These are phyloP conservation scores for Struthio camelus DNA, from an alignment of 2,113 vertebrate species.

Conservation along the genomic window DNA sequence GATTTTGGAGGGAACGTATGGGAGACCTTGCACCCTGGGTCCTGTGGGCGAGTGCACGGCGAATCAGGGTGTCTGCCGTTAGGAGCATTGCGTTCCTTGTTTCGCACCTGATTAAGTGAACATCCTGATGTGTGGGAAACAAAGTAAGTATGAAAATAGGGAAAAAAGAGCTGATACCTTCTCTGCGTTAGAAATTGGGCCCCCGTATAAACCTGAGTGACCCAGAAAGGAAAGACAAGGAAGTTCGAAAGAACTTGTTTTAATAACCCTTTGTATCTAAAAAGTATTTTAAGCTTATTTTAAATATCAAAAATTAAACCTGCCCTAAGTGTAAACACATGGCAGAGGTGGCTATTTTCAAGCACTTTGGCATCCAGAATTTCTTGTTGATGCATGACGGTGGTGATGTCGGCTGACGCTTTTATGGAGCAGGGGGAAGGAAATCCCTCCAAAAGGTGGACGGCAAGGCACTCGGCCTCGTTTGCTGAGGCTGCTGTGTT, in stretches of 20 bases:
- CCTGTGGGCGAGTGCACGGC: neutral
- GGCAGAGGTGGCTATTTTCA: neutral
- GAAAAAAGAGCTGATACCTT: neutral
- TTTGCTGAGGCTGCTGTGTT: accelerated
- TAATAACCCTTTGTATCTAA: neutral
- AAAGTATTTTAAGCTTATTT: neutral
- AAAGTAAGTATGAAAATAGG: neutral
- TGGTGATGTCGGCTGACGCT: neutral
- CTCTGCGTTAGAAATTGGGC: neutral
- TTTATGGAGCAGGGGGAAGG: neutral
- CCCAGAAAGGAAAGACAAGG: neutral
- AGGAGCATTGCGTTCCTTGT: neutral
- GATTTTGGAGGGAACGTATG: neutral
- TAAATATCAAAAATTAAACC: neutral
- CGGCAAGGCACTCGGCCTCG: neutral
- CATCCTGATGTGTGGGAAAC: neutral
- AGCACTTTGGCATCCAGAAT: neutral
- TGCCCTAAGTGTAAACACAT: neutral
- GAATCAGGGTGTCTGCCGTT: neutral
- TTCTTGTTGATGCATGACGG: neutral
- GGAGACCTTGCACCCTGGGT: neutral
- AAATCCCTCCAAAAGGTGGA: neutral
- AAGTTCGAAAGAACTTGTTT: neutral
- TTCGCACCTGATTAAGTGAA: neutral
- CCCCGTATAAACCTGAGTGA: neutral